Conservation (phyloP, 1,140 invertebrate species). For the Nephotettix cincticeps region DNA sequence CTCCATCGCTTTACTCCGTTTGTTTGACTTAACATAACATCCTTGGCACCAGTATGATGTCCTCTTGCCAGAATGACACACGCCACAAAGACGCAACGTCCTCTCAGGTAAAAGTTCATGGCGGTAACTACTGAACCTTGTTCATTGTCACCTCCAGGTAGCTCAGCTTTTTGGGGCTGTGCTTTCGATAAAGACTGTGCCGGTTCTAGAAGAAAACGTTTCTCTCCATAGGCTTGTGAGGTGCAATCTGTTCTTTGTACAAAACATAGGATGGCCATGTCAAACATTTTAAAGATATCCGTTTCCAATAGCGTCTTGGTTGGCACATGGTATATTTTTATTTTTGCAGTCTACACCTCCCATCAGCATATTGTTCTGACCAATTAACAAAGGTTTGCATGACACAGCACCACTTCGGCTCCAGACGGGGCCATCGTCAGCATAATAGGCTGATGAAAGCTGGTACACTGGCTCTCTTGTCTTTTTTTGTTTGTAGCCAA, state of each 20-base stretch:
- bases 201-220: no score
- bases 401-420: neutral
- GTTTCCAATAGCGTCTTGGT: constrained; percentile 17
- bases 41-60: no score
- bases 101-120: no score
- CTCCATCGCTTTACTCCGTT: no score
- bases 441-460: neutral
- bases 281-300: constrained; percentile 12
- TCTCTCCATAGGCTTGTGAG: no score
- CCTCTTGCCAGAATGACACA: no score
- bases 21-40: no score
- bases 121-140: no score
- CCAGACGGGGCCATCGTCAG: neutral
- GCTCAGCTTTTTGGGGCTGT: no score
- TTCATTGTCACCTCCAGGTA: no score
- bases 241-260: constrained; percentile 2
- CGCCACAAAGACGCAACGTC: no score
- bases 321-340: constrained; percentile 6
- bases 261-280: constrained; percentile 18
- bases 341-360: constrained; percentile 25
- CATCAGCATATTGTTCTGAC: constrained; percentile 17
- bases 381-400: constrained; percentile 10
- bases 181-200: no score
- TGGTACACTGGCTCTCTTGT: neutral
- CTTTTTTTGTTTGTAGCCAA: neutral